Conservation (phyloP, 2,113 vertebrate species). For the Ciconia boyciana region DNA sequence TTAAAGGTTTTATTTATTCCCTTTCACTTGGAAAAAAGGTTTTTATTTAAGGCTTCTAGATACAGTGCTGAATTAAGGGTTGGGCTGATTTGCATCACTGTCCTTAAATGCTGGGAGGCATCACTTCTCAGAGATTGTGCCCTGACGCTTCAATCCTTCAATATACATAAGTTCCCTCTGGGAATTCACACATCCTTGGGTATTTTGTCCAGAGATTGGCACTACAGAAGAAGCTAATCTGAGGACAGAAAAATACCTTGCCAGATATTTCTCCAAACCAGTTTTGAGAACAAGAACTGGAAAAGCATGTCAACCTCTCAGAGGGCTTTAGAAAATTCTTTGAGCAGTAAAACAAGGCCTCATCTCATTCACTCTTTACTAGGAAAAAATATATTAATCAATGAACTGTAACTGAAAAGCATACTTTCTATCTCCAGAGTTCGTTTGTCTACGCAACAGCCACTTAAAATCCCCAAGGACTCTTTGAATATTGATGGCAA, state of each 20-base stretch:
- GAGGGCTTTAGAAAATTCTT: neutral
- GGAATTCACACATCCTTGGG: neutral
- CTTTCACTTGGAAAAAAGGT: neutral
- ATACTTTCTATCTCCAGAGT: fast-evolving
- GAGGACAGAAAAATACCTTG: neutral
- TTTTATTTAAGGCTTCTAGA: neutral
- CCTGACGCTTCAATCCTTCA: neutral
- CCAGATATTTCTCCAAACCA: neutral
- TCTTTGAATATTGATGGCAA: neutral
- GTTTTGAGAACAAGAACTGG: neutral
- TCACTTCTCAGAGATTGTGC: neutral
- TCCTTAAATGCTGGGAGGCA: neutral
- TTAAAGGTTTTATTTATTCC: neutral
- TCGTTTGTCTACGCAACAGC: neutral
- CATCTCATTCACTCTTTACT: neutral
- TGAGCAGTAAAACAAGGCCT: neutral
- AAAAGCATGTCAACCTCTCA: neutral
- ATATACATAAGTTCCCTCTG: neutral
- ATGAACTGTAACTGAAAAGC: neutral
- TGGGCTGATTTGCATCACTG: neutral
- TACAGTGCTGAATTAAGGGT: neutral
- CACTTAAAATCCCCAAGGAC: neutral
- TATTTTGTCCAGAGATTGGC: neutral
- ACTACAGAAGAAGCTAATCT: neutral
- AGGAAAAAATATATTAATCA: neutral